These are phyloP conservation scores for Gymnorhina tibicen DNA, from an alignment of 2,113 vertebrate species.

Conservation along the genomic window DNA sequence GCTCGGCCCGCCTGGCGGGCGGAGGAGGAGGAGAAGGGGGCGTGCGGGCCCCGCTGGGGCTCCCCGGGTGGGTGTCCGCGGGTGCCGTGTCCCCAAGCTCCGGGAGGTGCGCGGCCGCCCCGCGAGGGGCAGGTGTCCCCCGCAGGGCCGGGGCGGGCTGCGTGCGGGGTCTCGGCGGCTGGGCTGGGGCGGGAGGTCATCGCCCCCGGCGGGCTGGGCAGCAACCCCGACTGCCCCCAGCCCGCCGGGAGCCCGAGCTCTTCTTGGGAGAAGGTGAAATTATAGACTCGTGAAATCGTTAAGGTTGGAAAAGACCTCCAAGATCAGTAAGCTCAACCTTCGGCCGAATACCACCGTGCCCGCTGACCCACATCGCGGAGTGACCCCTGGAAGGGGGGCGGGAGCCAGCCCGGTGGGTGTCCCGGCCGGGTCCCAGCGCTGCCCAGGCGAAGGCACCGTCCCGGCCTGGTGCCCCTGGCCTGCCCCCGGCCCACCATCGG, in stretches of 20 bases:
- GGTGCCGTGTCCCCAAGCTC: not conserved
- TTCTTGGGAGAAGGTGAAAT: not conserved
- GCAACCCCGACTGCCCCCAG: not conserved
- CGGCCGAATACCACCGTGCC: not conserved
- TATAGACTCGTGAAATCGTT: fast-evolving
- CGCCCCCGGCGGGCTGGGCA: not conserved
- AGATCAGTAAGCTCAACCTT: not conserved
- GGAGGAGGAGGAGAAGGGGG: not conserved
- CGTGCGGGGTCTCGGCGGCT: not conserved
- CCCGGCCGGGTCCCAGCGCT: not conserved
- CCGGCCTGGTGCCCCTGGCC: fast-evolving
- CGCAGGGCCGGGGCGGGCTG: not conserved
- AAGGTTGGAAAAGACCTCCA: not conserved
- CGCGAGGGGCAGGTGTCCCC: not conserved
- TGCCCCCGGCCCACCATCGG: fast-evolving
- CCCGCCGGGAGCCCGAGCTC: not conserved
- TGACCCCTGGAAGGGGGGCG: not conserved
- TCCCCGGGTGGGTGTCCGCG: not conserved
- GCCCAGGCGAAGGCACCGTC: not conserved
- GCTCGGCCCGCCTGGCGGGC: not conserved
- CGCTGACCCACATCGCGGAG: not conserved
- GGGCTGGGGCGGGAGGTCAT: not conserved
- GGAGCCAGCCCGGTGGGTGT: not conserved
- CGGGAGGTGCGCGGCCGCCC: not conserved
- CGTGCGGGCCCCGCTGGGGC: not conserved